Conservation (phyloP, 2,888 invertebrate species). For the Chymomyza caudatula region DNA sequence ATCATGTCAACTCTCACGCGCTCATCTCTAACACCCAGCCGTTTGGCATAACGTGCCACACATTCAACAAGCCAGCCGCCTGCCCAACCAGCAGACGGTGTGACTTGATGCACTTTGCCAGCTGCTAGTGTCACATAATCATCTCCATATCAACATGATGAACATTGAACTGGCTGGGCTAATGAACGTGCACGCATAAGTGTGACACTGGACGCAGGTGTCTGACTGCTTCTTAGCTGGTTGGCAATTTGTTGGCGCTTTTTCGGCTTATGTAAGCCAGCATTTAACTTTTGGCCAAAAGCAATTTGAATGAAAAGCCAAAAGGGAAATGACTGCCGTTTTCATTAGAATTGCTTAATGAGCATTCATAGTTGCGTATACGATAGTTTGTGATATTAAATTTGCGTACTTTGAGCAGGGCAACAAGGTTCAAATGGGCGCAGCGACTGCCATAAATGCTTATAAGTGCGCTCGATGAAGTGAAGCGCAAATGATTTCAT, state of each 20-base stretch:
- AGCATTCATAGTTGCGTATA: not conserved
- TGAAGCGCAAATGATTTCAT: constrained; percentile 2
- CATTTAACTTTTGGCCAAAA: not conserved
- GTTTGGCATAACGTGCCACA: not conserved
- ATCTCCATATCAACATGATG: not conserved
- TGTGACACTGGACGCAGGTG: not conserved
- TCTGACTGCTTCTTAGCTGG: not conserved
- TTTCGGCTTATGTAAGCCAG: not conserved
- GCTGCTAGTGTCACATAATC: not conserved
- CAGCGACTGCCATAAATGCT: not conserved
- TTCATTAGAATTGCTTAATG: constrained; percentile 1
- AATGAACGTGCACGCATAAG: not conserved
- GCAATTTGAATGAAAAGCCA: not conserved
- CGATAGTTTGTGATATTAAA: too few species aligned
- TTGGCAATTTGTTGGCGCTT: not conserved
- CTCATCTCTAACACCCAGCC: not conserved
- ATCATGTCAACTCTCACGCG: too few species aligned
- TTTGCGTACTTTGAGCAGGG: not conserved
- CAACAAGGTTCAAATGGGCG: not conserved
- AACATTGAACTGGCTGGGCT: not conserved
- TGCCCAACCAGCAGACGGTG: not conserved
- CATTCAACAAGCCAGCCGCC: not conserved
- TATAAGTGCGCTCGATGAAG: not conserved
- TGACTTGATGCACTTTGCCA: not conserved
- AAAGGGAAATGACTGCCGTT: not conserved